These are phyloP conservation scores for Neolamprologus fasciatus DNA, from an alignment of 2,113 vertebrate genomes.

Conservation along the genomic window DNA sequence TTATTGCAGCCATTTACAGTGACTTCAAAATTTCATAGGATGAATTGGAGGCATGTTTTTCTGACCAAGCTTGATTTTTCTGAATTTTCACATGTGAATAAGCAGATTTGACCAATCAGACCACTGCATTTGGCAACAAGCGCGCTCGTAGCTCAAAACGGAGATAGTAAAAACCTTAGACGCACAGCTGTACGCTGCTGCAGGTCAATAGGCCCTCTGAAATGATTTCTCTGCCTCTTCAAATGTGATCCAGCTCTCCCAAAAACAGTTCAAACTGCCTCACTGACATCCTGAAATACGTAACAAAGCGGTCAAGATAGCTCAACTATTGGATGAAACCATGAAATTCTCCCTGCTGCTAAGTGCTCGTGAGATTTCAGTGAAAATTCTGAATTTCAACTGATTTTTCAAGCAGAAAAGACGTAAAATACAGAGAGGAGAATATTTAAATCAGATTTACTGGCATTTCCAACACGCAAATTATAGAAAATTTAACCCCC, in stretches of 20 bases:
- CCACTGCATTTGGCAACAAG: neutral
- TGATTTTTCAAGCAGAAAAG: neutral
- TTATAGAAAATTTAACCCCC: fast-evolving
- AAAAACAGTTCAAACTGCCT: neutral
- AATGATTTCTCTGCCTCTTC: neutral
- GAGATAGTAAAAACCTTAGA: neutral
- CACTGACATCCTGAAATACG: neutral
- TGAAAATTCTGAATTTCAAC: neutral
- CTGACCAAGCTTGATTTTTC: neutral
- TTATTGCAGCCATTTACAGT: neutral
- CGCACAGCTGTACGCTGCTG: neutral
- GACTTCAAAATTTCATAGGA: neutral
- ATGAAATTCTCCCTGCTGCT: neutral
- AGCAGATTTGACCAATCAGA: neutral
- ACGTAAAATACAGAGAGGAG: neutral
- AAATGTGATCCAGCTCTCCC: neutral
- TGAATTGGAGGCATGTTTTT: neutral
- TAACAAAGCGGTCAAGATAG: fast-evolving
- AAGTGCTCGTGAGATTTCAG: neutral
- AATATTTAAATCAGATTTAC: neutral
- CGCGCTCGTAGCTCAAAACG: fast-evolving
- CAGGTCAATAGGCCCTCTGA: neutral
- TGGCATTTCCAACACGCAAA: fast-evolving
- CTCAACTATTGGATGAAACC: neutral
- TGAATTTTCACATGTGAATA: neutral